Evolutionary conservation across 2,888 invertebrate species (phyloP), one percentile per base, ranked within the genome.

Genomic region (Thysanoteuthis rhombus): DNA sequence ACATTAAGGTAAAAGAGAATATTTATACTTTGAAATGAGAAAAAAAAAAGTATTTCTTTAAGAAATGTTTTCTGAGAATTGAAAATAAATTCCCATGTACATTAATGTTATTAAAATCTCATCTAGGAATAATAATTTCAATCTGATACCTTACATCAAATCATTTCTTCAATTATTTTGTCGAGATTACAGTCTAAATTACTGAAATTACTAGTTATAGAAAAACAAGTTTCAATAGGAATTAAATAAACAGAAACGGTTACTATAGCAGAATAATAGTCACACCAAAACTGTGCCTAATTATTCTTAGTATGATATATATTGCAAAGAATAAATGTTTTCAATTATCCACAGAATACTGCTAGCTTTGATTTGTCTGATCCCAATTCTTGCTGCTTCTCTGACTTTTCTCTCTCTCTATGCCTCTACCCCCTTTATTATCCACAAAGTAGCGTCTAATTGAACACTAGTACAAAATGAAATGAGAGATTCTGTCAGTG

Each of bases 391-490:
- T 45, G 45, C 92, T 92, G 92, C 42, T 42, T 92, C 28, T 92
- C 92, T 92, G 75, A n/a, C 36, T 40, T 12, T 42, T 92, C 32
- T 91, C 42, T 91, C 40, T 92, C 10, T 16, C n/a, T 36, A 75
- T n/a, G n/a, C 19, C 40, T 75, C 45, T 28, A 45, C 42, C n/a
- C n/a, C 8, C 92, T 42, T 42, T n/a, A 45, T 92, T 92, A 92
- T 92, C 45, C 45, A 92, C 45, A 92, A 45, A 92, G 45, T 92
- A 92, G 45, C 92, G 45, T 92, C 92, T 92, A 92, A 92, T 92
- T 92, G 92, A 92, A 92, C 45, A 92, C 45, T 45, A 36, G n/a
- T n/a, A 92, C 92, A n/a, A 75, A 75, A 75, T 75, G 75, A 75
- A 75, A 75, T 75, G 75, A 75, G 75, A 45, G 92, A 92, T 92